Conservation (phyloP, 2,113 vertebrate species). For the Tinamus guttatus region DNA sequence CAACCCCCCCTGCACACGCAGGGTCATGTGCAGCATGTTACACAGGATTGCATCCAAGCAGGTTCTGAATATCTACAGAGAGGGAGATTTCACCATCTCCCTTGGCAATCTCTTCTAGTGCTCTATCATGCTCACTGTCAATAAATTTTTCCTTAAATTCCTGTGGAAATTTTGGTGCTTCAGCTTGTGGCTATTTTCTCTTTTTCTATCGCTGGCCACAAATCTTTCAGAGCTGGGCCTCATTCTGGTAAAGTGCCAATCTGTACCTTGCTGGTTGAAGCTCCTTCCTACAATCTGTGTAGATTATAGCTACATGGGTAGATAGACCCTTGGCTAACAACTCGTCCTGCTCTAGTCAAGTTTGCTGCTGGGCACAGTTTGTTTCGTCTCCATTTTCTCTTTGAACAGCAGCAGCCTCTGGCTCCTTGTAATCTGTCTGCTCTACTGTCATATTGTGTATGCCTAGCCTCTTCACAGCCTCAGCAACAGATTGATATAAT, state of each 20-base stretch:
- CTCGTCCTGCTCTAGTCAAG: not conserved
- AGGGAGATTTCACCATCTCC: too few species aligned
- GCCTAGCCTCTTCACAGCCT: not conserved
- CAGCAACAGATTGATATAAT: not conserved
- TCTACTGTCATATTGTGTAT: not conserved
- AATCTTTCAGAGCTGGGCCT: not conserved
- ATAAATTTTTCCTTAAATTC: too few species aligned
- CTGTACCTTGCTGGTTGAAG: not conserved
- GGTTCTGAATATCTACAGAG: too few species aligned
- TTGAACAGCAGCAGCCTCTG: not conserved
- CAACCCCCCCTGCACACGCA: too few species aligned
- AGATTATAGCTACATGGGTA: not conserved
- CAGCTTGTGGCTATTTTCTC: too few species aligned
- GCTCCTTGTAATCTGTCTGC: not conserved
- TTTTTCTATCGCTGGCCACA: too few species aligned
- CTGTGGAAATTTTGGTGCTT: too few species aligned
- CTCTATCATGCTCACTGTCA: too few species aligned
- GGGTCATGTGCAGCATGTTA: too few species aligned
- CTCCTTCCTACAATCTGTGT: not conserved
- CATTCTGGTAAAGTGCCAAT: not conserved
- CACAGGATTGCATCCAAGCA: too few species aligned
- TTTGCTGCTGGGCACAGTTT: too few species aligned
- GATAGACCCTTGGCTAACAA: not conserved
- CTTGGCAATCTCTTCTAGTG: too few species aligned
- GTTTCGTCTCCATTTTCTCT: not conserved